Base-by-base conservation (phyloP, 2,888 invertebrate genomes). In the Anagyrus pseudococci region DNA sequence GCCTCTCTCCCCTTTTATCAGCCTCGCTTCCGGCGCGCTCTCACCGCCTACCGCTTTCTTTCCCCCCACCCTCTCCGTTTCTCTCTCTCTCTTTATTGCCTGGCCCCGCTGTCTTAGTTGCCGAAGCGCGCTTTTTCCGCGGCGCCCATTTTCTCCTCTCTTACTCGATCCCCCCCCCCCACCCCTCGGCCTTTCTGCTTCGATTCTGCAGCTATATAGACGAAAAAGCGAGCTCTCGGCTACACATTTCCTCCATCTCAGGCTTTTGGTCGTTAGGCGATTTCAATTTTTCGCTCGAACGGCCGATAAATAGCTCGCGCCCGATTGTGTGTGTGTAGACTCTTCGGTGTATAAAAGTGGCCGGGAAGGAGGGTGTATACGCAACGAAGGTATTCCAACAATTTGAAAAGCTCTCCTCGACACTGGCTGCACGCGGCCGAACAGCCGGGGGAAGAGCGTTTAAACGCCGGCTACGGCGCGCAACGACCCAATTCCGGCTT, bases 261-360 rank as follows among this genome's bases (percentile, higher is more conserved):
- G 29, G 29, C 29, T 29, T 10, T 10, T 29, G 29, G 37, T n/a
- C 40, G 40, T 47, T 29, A 46, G 23, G 26, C 49, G 58, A 58
- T 58, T 58, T 52, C 56, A 29, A 62, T 62, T 62, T 57, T 53
- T 52, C 56, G 37, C 56, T 52, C 52, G 46, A 41, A 46, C 29
- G 40, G 44, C 52, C 62, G 62, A 56, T 62, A 62, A 62, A 62
- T 56, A 46, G 44, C 57, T 57, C n/a, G 54, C 41, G 40, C 22
- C 22, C 15, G 1, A 19, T 29, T 17, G 43, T 17, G 4, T 13
- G 20, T 4, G 10, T 22, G 22, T 15, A 17, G 49, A n/a, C 7
- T n/a, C n/a, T n/a, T n/a, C n/a, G n/a, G n/a, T n/a, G n/a, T n/a
- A n/a, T n/a, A n/a, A 37, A 22, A 17, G 50, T 22, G 22, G 26